A percentile compares a stretch with the other conserved stretches of the same genome.
These are phyloP conservation scores for Bembecia ichneumoniformis DNA, from an alignment of 2,888 invertebrate species.

Conservation along the genomic window DNA sequence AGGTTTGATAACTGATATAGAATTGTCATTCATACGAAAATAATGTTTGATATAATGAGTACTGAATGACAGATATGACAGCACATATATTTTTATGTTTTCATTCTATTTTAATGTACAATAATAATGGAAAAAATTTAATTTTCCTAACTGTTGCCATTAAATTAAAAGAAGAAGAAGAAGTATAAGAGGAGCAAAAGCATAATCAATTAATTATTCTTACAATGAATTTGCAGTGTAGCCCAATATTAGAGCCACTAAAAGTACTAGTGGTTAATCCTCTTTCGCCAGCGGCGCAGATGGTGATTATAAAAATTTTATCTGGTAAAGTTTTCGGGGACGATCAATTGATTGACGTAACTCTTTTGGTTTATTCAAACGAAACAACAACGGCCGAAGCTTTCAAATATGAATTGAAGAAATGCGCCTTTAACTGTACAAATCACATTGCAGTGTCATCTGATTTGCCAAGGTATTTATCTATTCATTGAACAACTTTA, in stretches of 20 bases:
- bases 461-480: conserved; percentile 45
- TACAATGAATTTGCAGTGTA: conserved; percentile 43
- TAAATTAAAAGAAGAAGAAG: no score
- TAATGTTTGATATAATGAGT: no score
- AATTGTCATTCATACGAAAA: no score
- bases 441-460: conserved; percentile 37
- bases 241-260: conserved; percentile 23
- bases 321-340: conserved; percentile 43
- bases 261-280: conserved; percentile 48
- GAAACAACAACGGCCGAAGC: conserved; percentile 30
- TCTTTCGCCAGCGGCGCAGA: conserved; percentile 29
- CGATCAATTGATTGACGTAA: conserved; percentile 37
- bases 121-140: no score
- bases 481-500: no score
- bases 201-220: background rate
- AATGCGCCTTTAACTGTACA: conserved; percentile 38
- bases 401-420: conserved; percentile 33
- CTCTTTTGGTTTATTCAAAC: conserved; percentile 42
- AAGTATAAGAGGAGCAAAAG: no score
- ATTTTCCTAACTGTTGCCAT: no score
- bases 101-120: no score
- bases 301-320: conserved; percentile 41
- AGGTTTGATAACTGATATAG: no score
- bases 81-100: no score
- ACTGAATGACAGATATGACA: no score